phyloP scores from a whole-genome alignment of 2,888 invertebrate species.

The Phoronis australis region DNA sequence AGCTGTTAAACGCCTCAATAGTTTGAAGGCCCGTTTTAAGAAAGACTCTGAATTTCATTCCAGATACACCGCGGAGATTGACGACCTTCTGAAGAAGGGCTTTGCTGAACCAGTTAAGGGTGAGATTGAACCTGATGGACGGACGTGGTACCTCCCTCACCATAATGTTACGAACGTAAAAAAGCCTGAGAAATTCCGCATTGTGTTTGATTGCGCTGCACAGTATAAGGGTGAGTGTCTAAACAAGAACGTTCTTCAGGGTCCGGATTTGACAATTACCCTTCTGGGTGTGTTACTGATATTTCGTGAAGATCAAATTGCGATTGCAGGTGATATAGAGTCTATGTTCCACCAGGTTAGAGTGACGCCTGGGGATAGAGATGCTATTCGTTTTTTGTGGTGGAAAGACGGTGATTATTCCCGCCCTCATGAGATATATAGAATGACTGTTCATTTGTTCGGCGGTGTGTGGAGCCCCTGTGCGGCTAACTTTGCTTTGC shows the following conservation, averaged over 20 bases:
- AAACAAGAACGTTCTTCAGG: background rate
- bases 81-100: background rate
- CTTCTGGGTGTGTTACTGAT: background rate
- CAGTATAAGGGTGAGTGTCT: background rate
- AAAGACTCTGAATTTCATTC: background rate
- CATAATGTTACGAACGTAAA: background rate
- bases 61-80: background rate
- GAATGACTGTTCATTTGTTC: conserved; percentile 5
- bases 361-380: too few relatives aligned
- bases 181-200: background rate
- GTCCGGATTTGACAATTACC: background rate
- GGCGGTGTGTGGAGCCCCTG: conserved; percentile 2
- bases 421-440: background rate
- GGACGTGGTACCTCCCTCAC: background rate
- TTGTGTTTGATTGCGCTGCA: conserved; percentile 5
- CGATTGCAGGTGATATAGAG: too few relatives aligned
- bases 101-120: background rate
- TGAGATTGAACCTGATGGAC: too few relatives aligned
- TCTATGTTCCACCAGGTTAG: too few relatives aligned
- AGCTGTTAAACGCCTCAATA: background rate
- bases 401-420: background rate
- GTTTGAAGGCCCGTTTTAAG: background rate
- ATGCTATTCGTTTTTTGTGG: background rate
- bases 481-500: background rate
- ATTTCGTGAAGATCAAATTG: background rate